These are phyloP conservation scores for Illadopsis cleaveri DNA, from an alignment of 2,113 vertebrate species.

Conservation along the genomic window DNA sequence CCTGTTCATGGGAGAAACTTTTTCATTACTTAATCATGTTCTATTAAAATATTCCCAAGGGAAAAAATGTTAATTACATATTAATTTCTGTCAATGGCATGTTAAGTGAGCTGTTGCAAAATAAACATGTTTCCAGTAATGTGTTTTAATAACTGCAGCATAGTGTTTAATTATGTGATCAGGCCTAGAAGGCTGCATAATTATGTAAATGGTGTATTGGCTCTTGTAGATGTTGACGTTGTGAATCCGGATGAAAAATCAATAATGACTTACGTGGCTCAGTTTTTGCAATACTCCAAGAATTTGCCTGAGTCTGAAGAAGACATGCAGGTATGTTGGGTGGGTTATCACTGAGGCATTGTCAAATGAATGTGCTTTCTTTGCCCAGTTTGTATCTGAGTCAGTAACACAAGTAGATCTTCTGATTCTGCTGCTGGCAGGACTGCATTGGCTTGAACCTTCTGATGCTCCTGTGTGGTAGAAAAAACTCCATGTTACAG, in stretches of 20 bases:
- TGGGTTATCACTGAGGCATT: neutral
- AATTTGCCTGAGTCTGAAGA: slow-evolving; percentile 68
- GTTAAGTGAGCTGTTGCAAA: slow-evolving; percentile 36
- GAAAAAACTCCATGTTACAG: neutral
- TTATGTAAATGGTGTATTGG: neutral
- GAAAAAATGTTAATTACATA: neutral
- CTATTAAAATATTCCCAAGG: slow-evolving; percentile 1
- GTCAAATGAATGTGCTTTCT: neutral
- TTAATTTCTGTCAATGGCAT: slow-evolving; percentile 14
- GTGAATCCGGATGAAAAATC: slow-evolving; percentile 94
- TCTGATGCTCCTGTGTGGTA: neutral
- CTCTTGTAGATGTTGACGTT: slow-evolving; percentile 88
- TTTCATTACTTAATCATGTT: neutral
- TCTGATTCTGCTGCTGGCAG: neutral
- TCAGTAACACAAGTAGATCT: neutral
- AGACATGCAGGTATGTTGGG: slow-evolving; percentile 75
- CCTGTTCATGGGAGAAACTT: neutral
- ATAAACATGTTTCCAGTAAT: slow-evolving; percentile 35
- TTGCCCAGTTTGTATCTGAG: neutral
- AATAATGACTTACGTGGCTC: slow-evolving; percentile 96
- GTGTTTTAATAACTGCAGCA: slow-evolving; percentile 14
- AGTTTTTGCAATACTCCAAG: slow-evolving; percentile 93
- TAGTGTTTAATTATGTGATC: slow-evolving; percentile 34
- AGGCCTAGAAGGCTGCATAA: slow-evolving; percentile 16
- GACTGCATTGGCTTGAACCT: neutral